Evolutionary conservation across 2,888 invertebrate genomes (phyloP).

Genomic region (Caenorhabditis panamensis): DNA sequence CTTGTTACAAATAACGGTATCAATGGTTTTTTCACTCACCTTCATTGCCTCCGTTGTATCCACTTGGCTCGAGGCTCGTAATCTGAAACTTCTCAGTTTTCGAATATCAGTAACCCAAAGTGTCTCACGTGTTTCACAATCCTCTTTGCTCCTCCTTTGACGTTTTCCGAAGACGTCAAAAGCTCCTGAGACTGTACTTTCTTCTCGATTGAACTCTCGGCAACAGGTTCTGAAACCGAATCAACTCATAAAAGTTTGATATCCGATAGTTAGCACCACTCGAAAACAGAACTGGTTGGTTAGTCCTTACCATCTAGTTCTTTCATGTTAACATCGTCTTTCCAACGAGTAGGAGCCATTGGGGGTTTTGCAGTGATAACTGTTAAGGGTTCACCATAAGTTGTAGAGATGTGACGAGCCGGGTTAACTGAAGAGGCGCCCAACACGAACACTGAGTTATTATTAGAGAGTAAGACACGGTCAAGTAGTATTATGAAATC

Average conservation of each 20-base stretch:
- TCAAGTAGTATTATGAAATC: background rate
- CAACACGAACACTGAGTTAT: slow-evolving; percentile 50
- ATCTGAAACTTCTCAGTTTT: slow-evolving; percentile 21
- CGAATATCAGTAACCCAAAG: background rate
- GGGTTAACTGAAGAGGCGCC: slow-evolving; percentile 48
- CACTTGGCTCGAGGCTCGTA: slow-evolving; percentile 45
- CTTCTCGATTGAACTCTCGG: slow-evolving; percentile 36
- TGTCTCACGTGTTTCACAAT: slow-evolving; percentile 40
- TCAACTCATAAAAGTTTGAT: background rate
- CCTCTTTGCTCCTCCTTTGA: slow-evolving; percentile 18
- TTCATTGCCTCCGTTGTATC: slow-evolving; percentile 58
- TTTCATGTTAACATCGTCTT: background rate
- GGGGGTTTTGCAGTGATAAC: slow-evolving; percentile 54
- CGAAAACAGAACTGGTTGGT: background rate
- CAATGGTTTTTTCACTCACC: slow-evolving; percentile 15
- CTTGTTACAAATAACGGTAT: background rate
- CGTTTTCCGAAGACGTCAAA: slow-evolving; percentile 25
- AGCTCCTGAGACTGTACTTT: slow-evolving; percentile 41
- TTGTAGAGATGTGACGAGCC: slow-evolving; percentile 33
- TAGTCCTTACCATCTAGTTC: slow-evolving; percentile 29
- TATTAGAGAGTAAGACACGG: background rate
- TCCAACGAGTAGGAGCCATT: slow-evolving; percentile 38
- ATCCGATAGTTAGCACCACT: background rate
- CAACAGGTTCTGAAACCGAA: slow-evolving; percentile 43
- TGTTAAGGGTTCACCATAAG: slow-evolving; percentile 19